Base-by-base conservation (phyloP, 2,113 vertebrate species). In the Electrona antarctica region DNA sequence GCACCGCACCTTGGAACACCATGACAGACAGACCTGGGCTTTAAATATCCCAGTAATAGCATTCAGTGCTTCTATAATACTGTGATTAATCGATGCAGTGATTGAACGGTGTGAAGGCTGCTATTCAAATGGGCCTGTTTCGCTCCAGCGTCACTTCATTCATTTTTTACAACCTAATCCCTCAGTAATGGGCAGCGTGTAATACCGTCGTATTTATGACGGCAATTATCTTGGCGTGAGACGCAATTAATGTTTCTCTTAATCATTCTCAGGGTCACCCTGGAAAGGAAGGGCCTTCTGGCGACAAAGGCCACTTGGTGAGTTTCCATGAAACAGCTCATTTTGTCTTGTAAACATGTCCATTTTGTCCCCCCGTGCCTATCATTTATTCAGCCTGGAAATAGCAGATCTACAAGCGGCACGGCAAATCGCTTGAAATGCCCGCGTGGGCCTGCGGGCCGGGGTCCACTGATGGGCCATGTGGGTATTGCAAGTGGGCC, bases 281-380 rank as follows among this genome's bases (percentile, higher is more conserved):
- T 49, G 97, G 97, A 85, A 99, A 99, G 90, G 97, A 99, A 84
- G 97, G 97, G 21, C 97, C 97, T 55, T 49, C 89, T 2, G 97
- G 97, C 80, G 97, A 99, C 81, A 99, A 98, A 87, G 97, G 97
- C 33, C 93, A 92, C 61, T 75, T 96, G 95, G 97, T 98, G 33
- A 72, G 80, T 70, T 74, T 15, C 2, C 1, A 33, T 49, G n/a
- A 47, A 41, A 41, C 33, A 41, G 3, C 33, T 6, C 33, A 2
- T 12, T 54, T 13, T 60, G 59, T 60, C 21, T 45, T 60, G 46
- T 8, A 61, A 15, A 41, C 12, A 7, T n/a, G 21, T 21, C 21
- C 21, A 14, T 45, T 8, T 15, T 7, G 2, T 10, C 33, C 33
- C 4, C 33, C 21, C 21, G 21, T 21, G 21, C 21, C 21, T 21